Evolutionary conservation across 2,113 vertebrate species (phyloP), one percentile per base, ranked within the genome.

Genomic region (Eclectus roratus): DNA sequence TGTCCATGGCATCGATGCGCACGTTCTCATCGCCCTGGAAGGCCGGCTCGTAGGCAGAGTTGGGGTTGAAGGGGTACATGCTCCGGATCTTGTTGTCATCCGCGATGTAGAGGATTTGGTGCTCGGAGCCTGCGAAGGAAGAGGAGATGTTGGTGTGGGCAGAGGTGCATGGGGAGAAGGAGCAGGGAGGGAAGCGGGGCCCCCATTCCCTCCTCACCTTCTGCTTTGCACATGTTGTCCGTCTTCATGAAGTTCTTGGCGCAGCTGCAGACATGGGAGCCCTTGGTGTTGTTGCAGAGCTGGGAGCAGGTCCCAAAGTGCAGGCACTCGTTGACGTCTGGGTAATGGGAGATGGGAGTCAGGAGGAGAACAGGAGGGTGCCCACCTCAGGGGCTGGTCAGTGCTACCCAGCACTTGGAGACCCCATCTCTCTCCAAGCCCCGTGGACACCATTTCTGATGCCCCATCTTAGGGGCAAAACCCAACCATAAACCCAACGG

Each of bases 21-120:
- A 99, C 99, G 0, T 98, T 99, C 83, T 98, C 98, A 0, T 99
- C 99, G 0, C 99, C 99, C 97, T 99, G 99, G 98, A 99, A 99
- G 65, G 99, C 99, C 39, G 99, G 99, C 97, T 99, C 99, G 0
- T 99, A 99, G 73, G 98, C 99, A 0, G 99, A 99, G 97, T 99
- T 99, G 55, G 98, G 99, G 97, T 99, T 98, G 80, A 99, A 98
- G 2, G 99, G 99, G 89, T 99, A 99, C 94, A 99, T 98, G 98
- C 99, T 99, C 85, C 99, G 98, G 96, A 99, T 99, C 97, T 99
- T 99, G 33, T 99, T 99, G 97, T 99, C 99, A 0, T 99, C 99
- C 0, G 99, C 99, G 1, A 99, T 99, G 97, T 99, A 99, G 53
- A 99, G 98, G 88, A 99, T 98, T 86, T 99, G 98, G 87, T 98